Conservation (phyloP, 2,113 vertebrate species). For the Trogon surrucura region DNA sequence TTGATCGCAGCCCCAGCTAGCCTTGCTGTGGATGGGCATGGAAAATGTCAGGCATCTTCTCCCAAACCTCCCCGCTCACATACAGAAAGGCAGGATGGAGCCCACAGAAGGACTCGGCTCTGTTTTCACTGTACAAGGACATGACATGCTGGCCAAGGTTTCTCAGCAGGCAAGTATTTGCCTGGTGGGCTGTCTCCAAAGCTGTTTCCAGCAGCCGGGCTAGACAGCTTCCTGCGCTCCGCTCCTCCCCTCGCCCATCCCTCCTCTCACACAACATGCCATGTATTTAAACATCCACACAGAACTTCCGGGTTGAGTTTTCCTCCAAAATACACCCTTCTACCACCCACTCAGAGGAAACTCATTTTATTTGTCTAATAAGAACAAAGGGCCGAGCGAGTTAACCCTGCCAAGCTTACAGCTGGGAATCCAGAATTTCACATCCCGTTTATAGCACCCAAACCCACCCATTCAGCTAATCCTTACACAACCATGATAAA, state of each 20-base stretch:
- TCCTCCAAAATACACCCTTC: constrained; percentile 59
- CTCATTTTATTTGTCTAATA: constrained; percentile 58
- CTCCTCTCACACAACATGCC: constrained; percentile 20
- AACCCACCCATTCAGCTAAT: constrained; percentile 45
- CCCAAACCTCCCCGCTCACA: not conserved
- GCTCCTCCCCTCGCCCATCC: constrained; percentile 22
- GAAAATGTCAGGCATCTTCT: not conserved
- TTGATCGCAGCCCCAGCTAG: not conserved
- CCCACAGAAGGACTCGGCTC: not conserved
- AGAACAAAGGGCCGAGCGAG: constrained; percentile 41
- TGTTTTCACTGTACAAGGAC: not conserved
- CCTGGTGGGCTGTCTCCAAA: not conserved
- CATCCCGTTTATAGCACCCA: constrained; percentile 30
- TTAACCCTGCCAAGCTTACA: constrained; percentile 20
- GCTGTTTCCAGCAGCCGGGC: constrained; percentile 7
- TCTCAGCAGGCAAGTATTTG: constrained; percentile 44
- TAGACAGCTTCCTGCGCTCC: constrained; percentile 33
- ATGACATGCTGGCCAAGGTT: not conserved
- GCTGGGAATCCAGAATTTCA: not conserved
- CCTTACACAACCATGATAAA: not conserved
- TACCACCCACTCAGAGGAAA: constrained; percentile 58
- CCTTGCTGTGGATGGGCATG: not conserved
- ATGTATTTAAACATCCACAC: constrained; percentile 30
- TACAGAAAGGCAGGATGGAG: not conserved
- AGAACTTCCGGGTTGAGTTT: constrained; percentile 17